Conservation (phyloP, 2,113 vertebrate genomes). For the Poeciliopsis prolifica region DNA sequence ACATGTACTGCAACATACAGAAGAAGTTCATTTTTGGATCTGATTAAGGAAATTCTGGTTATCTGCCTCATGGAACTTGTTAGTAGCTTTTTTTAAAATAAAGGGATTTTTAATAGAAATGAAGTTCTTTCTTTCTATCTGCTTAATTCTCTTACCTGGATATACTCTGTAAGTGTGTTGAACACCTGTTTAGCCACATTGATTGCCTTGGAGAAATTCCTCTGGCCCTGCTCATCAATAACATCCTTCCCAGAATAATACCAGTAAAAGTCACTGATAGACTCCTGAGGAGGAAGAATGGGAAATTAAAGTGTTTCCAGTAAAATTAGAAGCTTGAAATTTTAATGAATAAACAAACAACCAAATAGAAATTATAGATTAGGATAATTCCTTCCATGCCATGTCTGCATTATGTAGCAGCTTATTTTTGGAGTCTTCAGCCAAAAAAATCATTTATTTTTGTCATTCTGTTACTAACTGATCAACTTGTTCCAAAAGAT, state of each 20-base stretch:
- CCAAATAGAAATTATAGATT: not conserved
- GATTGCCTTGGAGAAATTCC: slow-evolving; percentile 98
- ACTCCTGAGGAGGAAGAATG: slow-evolving; percentile 81
- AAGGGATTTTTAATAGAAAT: too few relatives aligned
- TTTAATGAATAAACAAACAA: not conserved
- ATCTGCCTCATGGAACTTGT: too few relatives aligned
- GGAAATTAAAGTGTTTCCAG: not conserved
- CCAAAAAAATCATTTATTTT: not conserved
- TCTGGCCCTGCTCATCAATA: slow-evolving; percentile 95
- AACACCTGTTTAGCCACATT: slow-evolving; percentile 98
- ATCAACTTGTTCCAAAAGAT: too few relatives aligned
- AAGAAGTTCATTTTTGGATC: too few relatives aligned
- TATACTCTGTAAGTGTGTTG: slow-evolving; percentile 96
- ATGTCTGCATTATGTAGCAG: not conserved
- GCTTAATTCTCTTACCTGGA: slow-evolving; percentile 83
- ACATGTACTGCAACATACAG: too few relatives aligned
- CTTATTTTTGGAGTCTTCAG: not conserved
- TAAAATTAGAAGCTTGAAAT: not conserved
- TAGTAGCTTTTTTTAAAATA: too few relatives aligned
- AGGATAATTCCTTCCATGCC: not conserved
- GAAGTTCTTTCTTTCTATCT: too few relatives aligned
- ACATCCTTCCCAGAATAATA: slow-evolving; percentile 98
- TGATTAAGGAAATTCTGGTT: too few relatives aligned
- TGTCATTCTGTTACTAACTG: not conserved
- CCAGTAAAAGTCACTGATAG: slow-evolving; percentile 99